Percentiles rank a stretch among this genome's conserved stretches.
These are phyloP conservation scores for Deladenus siricidicola DNA, from an alignment of 2,888 invertebrate genomes.

Conservation along the genomic window DNA sequence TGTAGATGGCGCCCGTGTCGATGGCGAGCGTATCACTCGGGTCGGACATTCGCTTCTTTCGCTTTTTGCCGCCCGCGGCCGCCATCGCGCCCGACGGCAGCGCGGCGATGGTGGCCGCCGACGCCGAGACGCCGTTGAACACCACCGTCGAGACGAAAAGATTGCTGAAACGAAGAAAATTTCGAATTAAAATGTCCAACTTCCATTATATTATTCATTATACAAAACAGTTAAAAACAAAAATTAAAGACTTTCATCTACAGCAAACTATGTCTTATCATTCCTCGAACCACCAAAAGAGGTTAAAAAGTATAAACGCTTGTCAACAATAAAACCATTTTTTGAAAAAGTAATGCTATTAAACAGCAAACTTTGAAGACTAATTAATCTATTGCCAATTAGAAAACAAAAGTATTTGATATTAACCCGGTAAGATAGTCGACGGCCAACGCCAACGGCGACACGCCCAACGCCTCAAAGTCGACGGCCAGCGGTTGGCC, in stretches of 20 bases:
- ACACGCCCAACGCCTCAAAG: slow-evolving; percentile 41
- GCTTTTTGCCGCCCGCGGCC: slow-evolving; percentile 1
- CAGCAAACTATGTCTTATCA: not conserved
- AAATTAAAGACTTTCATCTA: no score
- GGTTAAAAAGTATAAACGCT: not conserved
- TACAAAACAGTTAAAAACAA: no score
- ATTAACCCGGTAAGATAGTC: slow-evolving; percentile 75
- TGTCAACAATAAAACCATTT: not conserved
- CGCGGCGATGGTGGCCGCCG: not conserved
- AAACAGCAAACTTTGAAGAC: not conserved
- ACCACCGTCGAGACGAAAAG: slow-evolving; percentile 42
- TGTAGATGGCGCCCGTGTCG: slow-evolving; percentile 65
- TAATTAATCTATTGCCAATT: not conserved
- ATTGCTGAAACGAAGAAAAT: slow-evolving; percentile 31
- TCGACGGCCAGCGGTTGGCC: slow-evolving; percentile 49
- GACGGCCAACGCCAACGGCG: slow-evolving; percentile 76
- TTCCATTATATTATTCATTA: no score
- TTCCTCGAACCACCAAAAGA: not conserved
- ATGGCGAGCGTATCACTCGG: slow-evolving; percentile 22
- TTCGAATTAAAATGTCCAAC: no score
- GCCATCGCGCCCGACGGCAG: slow-evolving; percentile 17
- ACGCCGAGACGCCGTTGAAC: slow-evolving; percentile 17
- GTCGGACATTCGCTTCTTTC: slow-evolving; percentile 44
- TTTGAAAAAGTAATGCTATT: not conserved
- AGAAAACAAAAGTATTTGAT: no score